phyloP scores from a whole-genome alignment of 2,888 invertebrate genomes.

The Spodoptera littoralis region DNA sequence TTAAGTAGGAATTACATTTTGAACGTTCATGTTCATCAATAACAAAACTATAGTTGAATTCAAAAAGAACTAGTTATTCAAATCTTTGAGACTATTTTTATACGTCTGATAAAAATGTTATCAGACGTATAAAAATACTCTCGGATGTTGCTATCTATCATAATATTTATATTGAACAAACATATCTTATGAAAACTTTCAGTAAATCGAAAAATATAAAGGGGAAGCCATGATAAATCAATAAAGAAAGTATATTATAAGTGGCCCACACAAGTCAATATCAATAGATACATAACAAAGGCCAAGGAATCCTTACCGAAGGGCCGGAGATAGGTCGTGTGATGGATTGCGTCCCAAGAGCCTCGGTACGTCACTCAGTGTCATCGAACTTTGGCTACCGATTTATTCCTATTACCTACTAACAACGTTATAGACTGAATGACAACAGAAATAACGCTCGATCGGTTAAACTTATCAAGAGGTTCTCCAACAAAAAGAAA shows the following conservation, averaged over 20 bases:
- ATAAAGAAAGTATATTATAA: constrained; percentile 45
- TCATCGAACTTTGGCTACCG: constrained; percentile 61
- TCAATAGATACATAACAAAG: constrained; percentile 63
- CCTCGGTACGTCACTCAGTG: constrained; percentile 67
- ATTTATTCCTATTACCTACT: constrained; percentile 55
- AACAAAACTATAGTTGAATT: too few relatives aligned
- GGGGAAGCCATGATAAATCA: constrained; percentile 12
- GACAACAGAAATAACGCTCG: constrained; percentile 11
- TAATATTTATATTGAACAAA: neutral
- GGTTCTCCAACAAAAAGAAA: neutral
- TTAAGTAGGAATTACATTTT: too few relatives aligned
- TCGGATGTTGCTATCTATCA: neutral
- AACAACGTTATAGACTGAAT: constrained; percentile 26
- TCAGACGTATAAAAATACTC: too few relatives aligned
- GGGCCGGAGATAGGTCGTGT: constrained; percentile 61
- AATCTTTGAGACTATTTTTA: too few relatives aligned
- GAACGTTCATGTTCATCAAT: too few relatives aligned
- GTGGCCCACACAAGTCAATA: constrained; percentile 48
- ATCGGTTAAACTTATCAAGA: neutral
- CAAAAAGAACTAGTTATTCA: too few relatives aligned
- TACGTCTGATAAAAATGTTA: too few relatives aligned
- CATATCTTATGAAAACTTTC: constrained; percentile 2
- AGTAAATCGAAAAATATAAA: constrained; percentile 17
- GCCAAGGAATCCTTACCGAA: constrained; percentile 65
- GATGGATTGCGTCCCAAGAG: constrained; percentile 70